Conservation (phyloP, 1,140 invertebrate species). For the Euschistus heros region DNA sequence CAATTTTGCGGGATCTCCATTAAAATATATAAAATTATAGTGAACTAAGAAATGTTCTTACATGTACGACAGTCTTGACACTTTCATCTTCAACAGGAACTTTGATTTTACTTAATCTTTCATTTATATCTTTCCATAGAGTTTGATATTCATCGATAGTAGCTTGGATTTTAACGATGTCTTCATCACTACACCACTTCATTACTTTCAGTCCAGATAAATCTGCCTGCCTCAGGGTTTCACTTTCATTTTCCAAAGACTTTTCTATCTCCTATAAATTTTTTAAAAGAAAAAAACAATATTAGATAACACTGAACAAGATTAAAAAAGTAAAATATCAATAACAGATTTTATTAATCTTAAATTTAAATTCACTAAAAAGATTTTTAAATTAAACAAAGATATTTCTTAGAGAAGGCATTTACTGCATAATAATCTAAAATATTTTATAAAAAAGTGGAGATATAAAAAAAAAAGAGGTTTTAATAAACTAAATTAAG, state of each 20-base stretch:
- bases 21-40: too few species aligned
- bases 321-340: background rate
- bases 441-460: too few species aligned
- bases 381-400: too few species aligned
- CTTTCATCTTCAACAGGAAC: background rate
- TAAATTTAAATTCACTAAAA: too few species aligned
- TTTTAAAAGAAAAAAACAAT: slow-evolving; percentile 27
- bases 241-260: slow-evolving; percentile 43
- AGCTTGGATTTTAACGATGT: slow-evolving; percentile 45
- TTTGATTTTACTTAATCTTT: slow-evolving; percentile 3
- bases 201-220: slow-evolving; percentile 47
- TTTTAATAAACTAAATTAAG: too few species aligned
- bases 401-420: too few species aligned
- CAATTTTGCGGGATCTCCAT: too few species aligned
- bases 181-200: slow-evolving; percentile 41
- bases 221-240: slow-evolving; percentile 44
- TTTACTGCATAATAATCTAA: too few species aligned
- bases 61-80: background rate
- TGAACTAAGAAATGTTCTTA: background rate
- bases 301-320: too few species aligned
- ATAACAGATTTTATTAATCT: too few species aligned
- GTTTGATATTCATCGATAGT: slow-evolving; percentile 57
- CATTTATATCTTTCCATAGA: slow-evolving; percentile 50
- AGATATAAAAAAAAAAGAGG: too few species aligned
- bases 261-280: slow-evolving; percentile 45